Percentiles rank a stretch among this genome's conserved stretches.
phyloP scores from a whole-genome alignment of 2,113 vertebrate species.

The Carlito syrichta region DNA sequence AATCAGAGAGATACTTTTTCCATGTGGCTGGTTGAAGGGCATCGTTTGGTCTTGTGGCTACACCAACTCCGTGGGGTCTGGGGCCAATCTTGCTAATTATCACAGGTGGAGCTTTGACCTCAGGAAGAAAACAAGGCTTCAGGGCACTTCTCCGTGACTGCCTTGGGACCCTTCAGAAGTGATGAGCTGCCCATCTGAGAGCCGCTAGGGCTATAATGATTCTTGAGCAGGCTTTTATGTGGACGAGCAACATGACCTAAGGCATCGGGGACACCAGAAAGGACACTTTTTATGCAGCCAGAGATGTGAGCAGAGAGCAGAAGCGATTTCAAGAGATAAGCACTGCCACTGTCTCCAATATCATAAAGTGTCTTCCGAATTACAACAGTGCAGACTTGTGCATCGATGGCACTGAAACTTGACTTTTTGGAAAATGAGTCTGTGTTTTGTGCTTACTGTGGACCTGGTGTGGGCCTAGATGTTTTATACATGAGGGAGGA shows the following conservation, averaged over 20 bases:
- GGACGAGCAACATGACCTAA: constrained; percentile 35
- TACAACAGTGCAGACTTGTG: background rate
- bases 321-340: constrained; percentile 21
- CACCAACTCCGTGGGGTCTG: background rate
- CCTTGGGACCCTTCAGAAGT: constrained; percentile 21
- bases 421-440: background rate
- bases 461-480: background rate
- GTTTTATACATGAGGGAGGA: too few relatives aligned
- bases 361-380: background rate
- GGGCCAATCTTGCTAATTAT: constrained; percentile 57
- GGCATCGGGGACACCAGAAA: constrained; percentile 11
- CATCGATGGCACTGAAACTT: background rate
- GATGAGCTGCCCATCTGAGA: background rate
- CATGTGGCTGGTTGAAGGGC: background rate
- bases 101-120: constrained; percentile 63
- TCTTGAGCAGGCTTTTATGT: constrained; percentile 55
- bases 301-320: constrained; percentile 57
- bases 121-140: constrained; percentile 19
- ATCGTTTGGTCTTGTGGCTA: background rate
- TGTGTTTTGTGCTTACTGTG: background rate
- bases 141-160: background rate
- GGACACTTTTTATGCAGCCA: constrained; percentile 47
- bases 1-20: constrained; percentile 47
- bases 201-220: constrained; percentile 61
- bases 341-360: background rate